phyloP scores from a whole-genome alignment of 2,888 invertebrate species.

The Nemotelus pantherinus region DNA sequence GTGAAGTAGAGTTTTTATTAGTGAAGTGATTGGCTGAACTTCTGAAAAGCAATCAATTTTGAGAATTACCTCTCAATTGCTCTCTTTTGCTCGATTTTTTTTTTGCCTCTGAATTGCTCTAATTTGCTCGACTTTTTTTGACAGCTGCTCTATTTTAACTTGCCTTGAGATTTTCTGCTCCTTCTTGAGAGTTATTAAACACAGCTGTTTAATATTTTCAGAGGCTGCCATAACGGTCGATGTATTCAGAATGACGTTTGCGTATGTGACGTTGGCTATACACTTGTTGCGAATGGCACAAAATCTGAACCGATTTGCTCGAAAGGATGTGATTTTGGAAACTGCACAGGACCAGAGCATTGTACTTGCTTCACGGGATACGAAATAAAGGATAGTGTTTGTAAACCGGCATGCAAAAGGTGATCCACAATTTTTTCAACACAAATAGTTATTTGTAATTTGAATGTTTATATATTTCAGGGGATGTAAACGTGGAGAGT shows the following conservation, averaged over 20 bases:
- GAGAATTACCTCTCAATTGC: too few species aligned
- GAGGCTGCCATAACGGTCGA: conserved; percentile 25
- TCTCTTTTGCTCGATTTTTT: too few species aligned
- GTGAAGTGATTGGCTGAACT: too few species aligned
- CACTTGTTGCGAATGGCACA: conserved; percentile 56
- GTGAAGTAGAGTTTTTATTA: too few species aligned
- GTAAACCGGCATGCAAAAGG: conserved; percentile 44
- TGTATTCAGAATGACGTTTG: conserved; percentile 64
- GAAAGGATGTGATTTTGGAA: conserved; percentile 66
- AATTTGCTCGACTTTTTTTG: too few species aligned
- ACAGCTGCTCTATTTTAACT: too few species aligned
- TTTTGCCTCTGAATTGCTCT: too few species aligned
- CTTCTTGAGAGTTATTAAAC: too few species aligned
- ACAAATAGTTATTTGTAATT: background rate
- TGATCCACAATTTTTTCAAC: background rate
- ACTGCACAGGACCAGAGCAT: conserved; percentile 59
- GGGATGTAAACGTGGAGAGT: conserved; percentile 56
- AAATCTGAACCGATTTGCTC: conserved; percentile 64
- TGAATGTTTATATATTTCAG: conserved; percentile 38
- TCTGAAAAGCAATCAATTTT: too few species aligned
- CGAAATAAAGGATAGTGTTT: conserved; percentile 42
- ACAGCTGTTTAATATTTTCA: background rate
- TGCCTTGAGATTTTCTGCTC: too few species aligned
- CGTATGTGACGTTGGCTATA: conserved; percentile 65
- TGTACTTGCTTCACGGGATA: conserved; percentile 64